phyloP scores from a whole-genome alignment of 1,140 invertebrate species.

The Nasonia giraulti region DNA sequence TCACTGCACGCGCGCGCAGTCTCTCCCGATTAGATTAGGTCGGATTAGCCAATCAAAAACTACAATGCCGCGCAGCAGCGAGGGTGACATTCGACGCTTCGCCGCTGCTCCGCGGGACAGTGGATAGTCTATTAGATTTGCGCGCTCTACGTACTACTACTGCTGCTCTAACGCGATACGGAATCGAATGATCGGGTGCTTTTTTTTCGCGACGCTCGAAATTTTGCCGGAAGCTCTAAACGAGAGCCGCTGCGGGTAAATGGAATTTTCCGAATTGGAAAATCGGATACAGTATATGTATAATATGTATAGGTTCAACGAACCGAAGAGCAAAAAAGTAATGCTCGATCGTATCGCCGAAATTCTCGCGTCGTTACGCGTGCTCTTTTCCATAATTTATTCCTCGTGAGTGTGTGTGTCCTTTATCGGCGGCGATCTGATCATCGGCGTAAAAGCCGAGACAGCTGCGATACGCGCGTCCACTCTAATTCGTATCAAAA shows the following conservation, averaged over 20 bases:
- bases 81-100: constrained; percentile 71
- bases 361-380: not conserved
- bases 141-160: constrained; percentile 56
- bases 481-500: constrained; percentile 29
- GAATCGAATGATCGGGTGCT: constrained; percentile 68
- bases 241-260: not conserved
- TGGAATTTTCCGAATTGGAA: not conserved
- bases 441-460: constrained; percentile 45
- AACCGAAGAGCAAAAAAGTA: too few relatives aligned
- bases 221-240: not conserved
- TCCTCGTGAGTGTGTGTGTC: not conserved
- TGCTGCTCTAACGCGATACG: constrained; percentile 66
- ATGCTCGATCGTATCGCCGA: too few relatives aligned
- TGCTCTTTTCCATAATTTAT: constrained; percentile 50
- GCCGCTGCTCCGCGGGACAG: constrained; percentile 56
- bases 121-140: constrained; percentile 71
- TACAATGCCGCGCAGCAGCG: constrained; percentile 67
- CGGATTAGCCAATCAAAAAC: constrained; percentile 74
- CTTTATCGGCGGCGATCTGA: constrained; percentile 44
- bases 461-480: constrained; percentile 31
- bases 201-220: constrained; percentile 46
- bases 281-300: too few relatives aligned
- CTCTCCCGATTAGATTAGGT: constrained; percentile 71
- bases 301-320: too few relatives aligned
- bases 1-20: constrained; percentile 27